phyloP scores from a whole-genome alignment of 1,140 invertebrate species.

The Himalopsyche phryganea region DNA sequence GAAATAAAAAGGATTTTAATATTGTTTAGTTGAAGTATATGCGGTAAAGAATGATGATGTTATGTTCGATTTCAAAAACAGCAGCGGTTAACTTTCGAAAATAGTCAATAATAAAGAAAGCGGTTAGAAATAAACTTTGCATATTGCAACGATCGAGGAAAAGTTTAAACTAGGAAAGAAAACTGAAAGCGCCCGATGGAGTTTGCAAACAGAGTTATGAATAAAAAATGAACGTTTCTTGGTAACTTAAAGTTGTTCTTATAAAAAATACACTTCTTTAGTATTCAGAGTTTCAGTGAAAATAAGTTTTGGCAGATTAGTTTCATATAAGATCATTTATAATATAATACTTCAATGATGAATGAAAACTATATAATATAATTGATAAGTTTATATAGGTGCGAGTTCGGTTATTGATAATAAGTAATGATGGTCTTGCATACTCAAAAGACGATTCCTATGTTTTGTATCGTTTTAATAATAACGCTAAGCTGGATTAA shows the following conservation, averaged over 20 bases:
- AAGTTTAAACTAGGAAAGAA: constrained; percentile 7
- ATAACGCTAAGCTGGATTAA: too few relatives aligned
- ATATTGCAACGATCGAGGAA: constrained; percentile 22
- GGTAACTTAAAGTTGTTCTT: constrained; percentile 13
- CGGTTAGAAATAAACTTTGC: constrained; percentile 17
- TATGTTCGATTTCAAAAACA: too few relatives aligned
- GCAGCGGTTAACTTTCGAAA: not conserved
- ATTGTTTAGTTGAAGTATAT: too few relatives aligned
- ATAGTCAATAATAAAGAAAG: constrained; percentile 12
- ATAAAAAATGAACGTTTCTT: constrained; percentile 31
- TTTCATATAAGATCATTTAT: not conserved
- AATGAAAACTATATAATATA: not conserved
- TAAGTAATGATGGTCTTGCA: too few relatives aligned
- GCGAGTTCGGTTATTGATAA: too few relatives aligned
- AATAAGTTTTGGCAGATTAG: not conserved
- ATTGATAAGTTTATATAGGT: not conserved
- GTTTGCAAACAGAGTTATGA: constrained; percentile 31
- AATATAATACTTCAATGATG: not conserved
- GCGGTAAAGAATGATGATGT: too few relatives aligned
- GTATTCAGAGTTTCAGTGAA: too few relatives aligned
- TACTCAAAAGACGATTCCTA: too few relatives aligned
- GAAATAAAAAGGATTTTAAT: too few relatives aligned
- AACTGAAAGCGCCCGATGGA: constrained; percentile 10
- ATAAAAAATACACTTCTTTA: too few relatives aligned
- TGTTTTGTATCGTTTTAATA: too few relatives aligned